These are phyloP conservation scores for Leptopterna dolabrata DNA, from an alignment of 2,888 invertebrate genomes.

Conservation along the genomic window DNA sequence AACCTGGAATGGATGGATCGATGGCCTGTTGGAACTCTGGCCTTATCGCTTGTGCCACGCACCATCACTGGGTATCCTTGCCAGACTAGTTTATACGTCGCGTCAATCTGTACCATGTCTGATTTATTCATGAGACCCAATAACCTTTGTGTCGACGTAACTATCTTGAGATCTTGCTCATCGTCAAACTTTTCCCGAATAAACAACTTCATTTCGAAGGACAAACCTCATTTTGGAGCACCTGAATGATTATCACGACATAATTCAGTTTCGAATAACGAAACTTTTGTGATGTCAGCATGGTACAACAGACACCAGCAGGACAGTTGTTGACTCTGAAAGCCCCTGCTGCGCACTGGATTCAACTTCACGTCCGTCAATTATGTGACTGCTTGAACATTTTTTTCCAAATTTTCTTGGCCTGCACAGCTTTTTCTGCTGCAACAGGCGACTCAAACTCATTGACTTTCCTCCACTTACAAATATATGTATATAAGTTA, in stretches of 20 bases:
- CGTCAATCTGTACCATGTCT: not conserved
- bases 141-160: not conserved
- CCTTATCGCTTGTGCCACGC: not conserved
- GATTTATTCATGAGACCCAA: not conserved
- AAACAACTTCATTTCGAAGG: too few species aligned
- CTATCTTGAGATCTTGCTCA: constrained; percentile 5
- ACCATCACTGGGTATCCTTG: constrained; percentile 16
- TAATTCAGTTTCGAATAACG: not conserved
- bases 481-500: too few species aligned
- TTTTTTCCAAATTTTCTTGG: too few species aligned
- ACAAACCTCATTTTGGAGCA: not conserved
- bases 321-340: not conserved
- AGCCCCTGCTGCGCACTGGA: too few species aligned
- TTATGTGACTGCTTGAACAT: too few species aligned
- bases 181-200: not conserved
- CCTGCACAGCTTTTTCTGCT: too few species aligned
- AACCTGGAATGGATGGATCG: too few species aligned
- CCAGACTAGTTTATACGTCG: not conserved
- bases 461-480: too few species aligned
- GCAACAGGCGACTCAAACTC: too few species aligned
- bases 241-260: too few species aligned
- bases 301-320: not conserved
- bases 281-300: not conserved
- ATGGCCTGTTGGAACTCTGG: too few species aligned
- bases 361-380: too few species aligned